Conservation (phyloP, 2,888 invertebrate genomes). For the Antheraea assamensis region DNA sequence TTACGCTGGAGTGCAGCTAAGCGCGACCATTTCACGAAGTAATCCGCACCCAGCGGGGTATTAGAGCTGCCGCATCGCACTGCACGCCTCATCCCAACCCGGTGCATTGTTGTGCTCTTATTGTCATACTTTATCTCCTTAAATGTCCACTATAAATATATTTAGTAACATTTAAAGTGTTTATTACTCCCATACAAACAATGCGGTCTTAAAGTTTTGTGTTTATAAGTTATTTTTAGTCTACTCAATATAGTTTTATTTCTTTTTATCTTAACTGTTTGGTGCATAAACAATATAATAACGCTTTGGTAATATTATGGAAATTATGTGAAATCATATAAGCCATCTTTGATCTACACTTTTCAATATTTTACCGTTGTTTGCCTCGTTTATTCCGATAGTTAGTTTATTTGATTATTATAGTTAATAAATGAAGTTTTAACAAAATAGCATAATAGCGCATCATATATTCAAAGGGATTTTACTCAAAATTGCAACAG, state of each 20-base stretch:
- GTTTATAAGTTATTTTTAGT: not conserved
- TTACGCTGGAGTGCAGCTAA: conserved; percentile 65
- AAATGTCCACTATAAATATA: conserved; percentile 21
- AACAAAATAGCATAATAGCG: not conserved
- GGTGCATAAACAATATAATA: not conserved
- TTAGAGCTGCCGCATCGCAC: conserved; percentile 48
- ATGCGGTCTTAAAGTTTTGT: not conserved
- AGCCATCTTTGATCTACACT: not conserved
- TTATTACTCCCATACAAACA: not conserved
- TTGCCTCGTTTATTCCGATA: not conserved
- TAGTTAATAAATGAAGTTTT: not conserved
- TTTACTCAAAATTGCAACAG: conserved; percentile 37
- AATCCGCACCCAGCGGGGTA: conserved; percentile 69
- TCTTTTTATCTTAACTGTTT: not conserved
- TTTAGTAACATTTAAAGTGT: conserved; percentile 5
- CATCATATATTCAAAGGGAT: conserved; percentile 27
- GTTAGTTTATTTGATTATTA: not conserved
- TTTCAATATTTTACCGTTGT: too few relatives aligned
- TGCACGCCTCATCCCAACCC: conserved; percentile 29
- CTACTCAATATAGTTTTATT: not conserved
- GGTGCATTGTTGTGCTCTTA: conserved; percentile 57
- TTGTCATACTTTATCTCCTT: conserved; percentile 43
- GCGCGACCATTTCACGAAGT: conserved; percentile 69
- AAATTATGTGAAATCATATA: not conserved
- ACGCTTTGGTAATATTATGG: not conserved